These are phyloP conservation scores for Connochaetes taurinus DNA, from an alignment of 2,113 vertebrate species.

Conservation along the genomic window DNA sequence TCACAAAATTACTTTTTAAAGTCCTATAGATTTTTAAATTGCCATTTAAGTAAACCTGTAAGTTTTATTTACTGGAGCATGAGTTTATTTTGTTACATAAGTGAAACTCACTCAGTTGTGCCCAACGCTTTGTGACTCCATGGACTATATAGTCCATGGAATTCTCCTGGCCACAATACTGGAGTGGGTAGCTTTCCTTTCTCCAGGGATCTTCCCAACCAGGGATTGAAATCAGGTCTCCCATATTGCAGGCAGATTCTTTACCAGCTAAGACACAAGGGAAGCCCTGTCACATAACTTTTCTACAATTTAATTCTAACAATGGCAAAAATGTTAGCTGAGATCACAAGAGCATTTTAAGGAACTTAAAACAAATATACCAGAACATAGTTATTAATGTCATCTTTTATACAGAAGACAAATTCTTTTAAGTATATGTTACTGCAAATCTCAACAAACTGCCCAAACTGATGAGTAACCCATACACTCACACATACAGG, in stretches of 20 bases:
- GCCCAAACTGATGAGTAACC: background rate
- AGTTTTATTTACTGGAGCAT: background rate
- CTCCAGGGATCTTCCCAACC: background rate
- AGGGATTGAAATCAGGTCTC: background rate
- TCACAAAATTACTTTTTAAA: background rate
- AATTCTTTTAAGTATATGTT: background rate
- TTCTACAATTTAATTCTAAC: background rate
- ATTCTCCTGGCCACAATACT: background rate
- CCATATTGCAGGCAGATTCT: background rate
- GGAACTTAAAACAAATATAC: background rate
- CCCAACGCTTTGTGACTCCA: background rate
- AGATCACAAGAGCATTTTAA: background rate
- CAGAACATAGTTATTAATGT: background rate
- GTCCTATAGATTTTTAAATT: background rate
- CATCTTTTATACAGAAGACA: background rate
- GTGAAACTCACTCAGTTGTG: background rate
- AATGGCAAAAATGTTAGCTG: background rate
- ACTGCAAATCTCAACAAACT: background rate
- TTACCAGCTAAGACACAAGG: background rate
- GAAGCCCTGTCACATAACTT: background rate
- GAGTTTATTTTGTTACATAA: background rate
- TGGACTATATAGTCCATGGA: background rate
- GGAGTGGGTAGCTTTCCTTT: background rate
- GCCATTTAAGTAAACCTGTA: background rate
- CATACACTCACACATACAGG: too few relatives aligned